These are phyloP conservation scores for Chrysogorgia sp. DNA, from an alignment of 92 coral and sea anemone genomes.

Conservation along the genomic window DNA sequence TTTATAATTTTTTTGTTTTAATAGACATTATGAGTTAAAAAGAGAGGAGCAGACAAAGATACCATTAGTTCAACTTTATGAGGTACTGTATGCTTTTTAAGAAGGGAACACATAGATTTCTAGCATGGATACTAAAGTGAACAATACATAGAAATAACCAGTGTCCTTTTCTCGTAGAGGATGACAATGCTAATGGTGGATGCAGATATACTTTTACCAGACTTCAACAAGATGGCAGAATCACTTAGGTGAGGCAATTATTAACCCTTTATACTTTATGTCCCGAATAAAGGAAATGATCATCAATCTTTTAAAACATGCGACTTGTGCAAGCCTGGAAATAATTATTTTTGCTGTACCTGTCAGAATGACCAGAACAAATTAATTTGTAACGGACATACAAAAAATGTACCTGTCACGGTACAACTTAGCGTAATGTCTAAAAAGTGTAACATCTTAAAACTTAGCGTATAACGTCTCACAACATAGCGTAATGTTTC, in stretches of 20 bases:
- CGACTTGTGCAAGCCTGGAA: not conserved
- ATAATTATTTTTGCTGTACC: too few relatives aligned
- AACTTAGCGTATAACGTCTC: too few relatives aligned
- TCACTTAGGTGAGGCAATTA: conserved; percentile 67
- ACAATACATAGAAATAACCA: not conserved
- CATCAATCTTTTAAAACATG: not conserved
- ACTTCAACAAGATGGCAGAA: conserved; percentile 86
- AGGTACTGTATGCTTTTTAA: conserved; percentile 51
- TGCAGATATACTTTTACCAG: conserved; percentile 84
- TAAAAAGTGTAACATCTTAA: too few relatives aligned
- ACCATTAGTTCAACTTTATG: conserved; percentile 75
- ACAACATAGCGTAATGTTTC: too few relatives aligned
- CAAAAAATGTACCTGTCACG: too few relatives aligned
- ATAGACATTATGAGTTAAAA: conserved; percentile 79
- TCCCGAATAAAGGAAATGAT: not conserved
- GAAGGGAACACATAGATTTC: not conserved
- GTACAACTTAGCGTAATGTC: not conserved
- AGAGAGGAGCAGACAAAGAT: conserved; percentile 79
- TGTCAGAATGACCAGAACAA: too few relatives aligned
- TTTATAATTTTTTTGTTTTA: not conserved
- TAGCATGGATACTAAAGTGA: not conserved
- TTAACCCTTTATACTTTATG: not conserved
- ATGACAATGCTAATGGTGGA: conserved; percentile 87
- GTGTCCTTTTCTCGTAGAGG: conserved; percentile 55
- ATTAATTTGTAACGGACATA: too few relatives aligned